Evolutionary conservation across 2,113 vertebrate genomes (phyloP).

Genomic region (Dascyllus trimaculatus): DNA sequence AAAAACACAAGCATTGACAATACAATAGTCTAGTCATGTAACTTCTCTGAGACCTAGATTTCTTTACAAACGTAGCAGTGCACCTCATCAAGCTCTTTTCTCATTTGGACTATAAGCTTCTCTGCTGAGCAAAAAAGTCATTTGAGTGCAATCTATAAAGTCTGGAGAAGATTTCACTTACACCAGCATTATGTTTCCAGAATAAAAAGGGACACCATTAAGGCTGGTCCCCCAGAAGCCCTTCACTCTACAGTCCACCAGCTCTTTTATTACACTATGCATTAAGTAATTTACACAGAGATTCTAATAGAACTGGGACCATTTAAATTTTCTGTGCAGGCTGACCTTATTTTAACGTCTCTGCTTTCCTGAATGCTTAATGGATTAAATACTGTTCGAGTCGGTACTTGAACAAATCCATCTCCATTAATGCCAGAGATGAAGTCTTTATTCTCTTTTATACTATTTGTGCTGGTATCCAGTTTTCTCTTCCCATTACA

Average conservation of each 20-base stretch:
- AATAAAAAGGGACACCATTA: slow-evolving; percentile 1
- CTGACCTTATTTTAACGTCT: background rate
- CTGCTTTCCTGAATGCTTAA: slow-evolving; percentile 22
- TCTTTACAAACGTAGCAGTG: too few species aligned
- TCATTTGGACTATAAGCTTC: background rate
- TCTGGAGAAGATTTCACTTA: background rate
- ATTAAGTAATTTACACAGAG: slow-evolving; percentile 32
- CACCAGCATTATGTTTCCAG: slow-evolving; percentile 3
- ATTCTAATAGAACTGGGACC: slow-evolving; percentile 39
- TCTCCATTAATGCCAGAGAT: background rate
- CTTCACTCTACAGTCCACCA: slow-evolving; percentile 10
- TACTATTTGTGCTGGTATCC: background rate
- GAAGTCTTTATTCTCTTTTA: background rate
- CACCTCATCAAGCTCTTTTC: background rate
- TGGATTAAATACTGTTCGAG: slow-evolving; percentile 5
- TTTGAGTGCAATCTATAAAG: too few species aligned
- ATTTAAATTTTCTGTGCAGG: slow-evolving; percentile 34
- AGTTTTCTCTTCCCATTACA: slow-evolving; percentile 3
- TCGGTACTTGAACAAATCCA: slow-evolving; percentile 28
- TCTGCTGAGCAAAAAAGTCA: too few species aligned
- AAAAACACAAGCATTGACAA: background rate
- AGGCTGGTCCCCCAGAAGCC: background rate
- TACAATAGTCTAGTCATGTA: background rate
- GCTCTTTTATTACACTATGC: too few species aligned
- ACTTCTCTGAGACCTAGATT: too few species aligned